Evolutionary conservation across 2,888 invertebrate genomes (phyloP), one percentile per base, ranked within the genome.

Genomic region (Platycheirus albimanus): DNA sequence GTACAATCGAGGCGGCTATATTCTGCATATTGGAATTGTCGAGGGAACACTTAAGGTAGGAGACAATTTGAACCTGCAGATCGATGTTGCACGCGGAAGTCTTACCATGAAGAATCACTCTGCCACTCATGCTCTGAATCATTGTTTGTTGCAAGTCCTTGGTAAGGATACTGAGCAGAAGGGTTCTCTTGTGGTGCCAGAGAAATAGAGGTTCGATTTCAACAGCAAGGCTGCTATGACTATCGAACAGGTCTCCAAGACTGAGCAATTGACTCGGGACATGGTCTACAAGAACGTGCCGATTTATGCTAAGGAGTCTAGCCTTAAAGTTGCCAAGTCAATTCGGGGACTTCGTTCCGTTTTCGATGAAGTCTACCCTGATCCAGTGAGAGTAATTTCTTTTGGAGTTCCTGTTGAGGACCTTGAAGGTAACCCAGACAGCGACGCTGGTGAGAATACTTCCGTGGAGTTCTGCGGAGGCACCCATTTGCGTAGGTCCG

Each of bases 381-480:
- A 99, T 92, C 98, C 99, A 5, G 97, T 97, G 2, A 92, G 96
- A 86, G 94, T 99, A 5, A 97, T 99, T 45, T 97, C 98, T 24
- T 95, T 99, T 86, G 99, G 99, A 17, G 93, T 98, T 45, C 94
- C 98, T 0, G 95, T 99, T 5, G 98, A 98, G 86, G 93, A 96
- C 49, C 92, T 99, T 47, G 95, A 98, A 89, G 92, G 93, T 24
- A 95, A 99, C 91, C 99, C 99, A 0, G 93, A 95, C 67, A 94
- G 95, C 19, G 93, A 94, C 17, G 94, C 93, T 43, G 99, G 96
- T 0, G 93, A 93, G 58, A 92, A 94, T 76, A 98, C 98, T 0
- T 98, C 99, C 1, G 96, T 99, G 5, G 99, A 99, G 92, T 99
- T 99, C 92, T 99, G 99, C 91, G 99, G 99, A 74, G 99, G 99